phyloP scores from a whole-genome alignment of 2,888 invertebrate species.

The Fragum sueziense region DNA sequence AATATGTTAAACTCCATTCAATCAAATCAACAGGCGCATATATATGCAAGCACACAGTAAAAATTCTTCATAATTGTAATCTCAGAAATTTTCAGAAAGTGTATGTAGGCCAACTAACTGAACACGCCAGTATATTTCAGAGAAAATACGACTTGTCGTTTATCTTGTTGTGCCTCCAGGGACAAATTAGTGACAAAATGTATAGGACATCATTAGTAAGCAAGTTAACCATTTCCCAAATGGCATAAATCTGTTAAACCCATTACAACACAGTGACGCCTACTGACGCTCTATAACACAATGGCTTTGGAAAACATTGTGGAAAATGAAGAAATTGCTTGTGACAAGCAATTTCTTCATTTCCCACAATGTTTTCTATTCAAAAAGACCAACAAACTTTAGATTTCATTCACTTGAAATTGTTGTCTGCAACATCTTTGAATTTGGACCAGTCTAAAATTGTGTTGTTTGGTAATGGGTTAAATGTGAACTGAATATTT shows the following conservation, averaged over 20 bases:
- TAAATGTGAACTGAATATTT: no score
- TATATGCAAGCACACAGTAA: no score
- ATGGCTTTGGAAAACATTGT: background rate
- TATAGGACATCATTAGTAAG: background rate
- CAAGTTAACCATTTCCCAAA: background rate
- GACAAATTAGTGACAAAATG: background rate
- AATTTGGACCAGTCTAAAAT: no score
- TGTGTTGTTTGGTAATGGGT: no score
- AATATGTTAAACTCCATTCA: no score
- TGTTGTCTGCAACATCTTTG: no score
- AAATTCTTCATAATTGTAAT: no score
- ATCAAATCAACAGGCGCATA: no score
- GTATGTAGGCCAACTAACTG: background rate
- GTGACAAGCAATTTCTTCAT: background rate
- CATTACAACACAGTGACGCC: background rate
- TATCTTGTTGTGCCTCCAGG: background rate
- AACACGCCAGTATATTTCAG: background rate
- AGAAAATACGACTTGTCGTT: background rate
- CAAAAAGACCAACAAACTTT: no score
- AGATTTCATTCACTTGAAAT: no score
- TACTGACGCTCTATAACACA: background rate
- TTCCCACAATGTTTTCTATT: background rate
- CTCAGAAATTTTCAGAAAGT: background rate
- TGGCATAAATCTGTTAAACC: background rate
- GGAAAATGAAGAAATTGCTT: conserved; percentile 1